phyloP scores from a whole-genome alignment of 2,113 vertebrate genomes.

The Gymnarchus niloticus region DNA sequence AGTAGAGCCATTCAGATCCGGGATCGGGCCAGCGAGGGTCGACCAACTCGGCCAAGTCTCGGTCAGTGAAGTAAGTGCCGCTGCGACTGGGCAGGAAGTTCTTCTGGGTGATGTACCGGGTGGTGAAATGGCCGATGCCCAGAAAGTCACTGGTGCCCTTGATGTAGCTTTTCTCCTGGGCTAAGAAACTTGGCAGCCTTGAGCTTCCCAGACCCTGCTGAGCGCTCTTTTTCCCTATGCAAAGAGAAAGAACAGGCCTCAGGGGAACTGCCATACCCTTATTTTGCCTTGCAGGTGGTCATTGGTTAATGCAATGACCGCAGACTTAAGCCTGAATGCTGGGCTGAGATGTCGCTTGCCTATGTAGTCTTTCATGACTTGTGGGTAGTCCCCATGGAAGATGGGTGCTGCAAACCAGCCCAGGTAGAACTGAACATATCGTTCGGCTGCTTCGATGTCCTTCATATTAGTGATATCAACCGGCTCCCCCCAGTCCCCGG shows the following conservation, averaged over 20 bases:
- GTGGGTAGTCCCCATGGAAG: conserved; percentile 89
- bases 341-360: conserved; percentile 54
- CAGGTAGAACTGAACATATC: conserved; percentile 85
- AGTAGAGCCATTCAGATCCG: conserved; percentile 78
- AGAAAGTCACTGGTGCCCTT: conserved; percentile 87
- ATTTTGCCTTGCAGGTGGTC: background rate
- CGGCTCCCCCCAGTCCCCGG: conserved; percentile 83
- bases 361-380: conserved; percentile 86
- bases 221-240: conserved; percentile 74
- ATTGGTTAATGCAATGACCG: too few species aligned
- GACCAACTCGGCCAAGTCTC: conserved; percentile 75
- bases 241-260: background rate
- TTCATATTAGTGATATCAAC: conserved; percentile 74
- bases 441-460: conserved; percentile 80
- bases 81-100: conserved; percentile 58
- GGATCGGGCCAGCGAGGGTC: conserved; percentile 81
- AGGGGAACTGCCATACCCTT: background rate
- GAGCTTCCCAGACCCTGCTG: conserved; percentile 77
- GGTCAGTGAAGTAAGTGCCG: conserved; percentile 75
- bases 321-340: background rate
- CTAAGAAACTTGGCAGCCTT: conserved; percentile 76
- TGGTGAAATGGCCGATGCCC: conserved; percentile 85
- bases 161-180: conserved; percentile 83
- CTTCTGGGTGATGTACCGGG: conserved; percentile 77
- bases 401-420: conserved; percentile 93